phyloP scores from a whole-genome alignment of 2,888 invertebrate genomes.

The Tuta absoluta region DNA sequence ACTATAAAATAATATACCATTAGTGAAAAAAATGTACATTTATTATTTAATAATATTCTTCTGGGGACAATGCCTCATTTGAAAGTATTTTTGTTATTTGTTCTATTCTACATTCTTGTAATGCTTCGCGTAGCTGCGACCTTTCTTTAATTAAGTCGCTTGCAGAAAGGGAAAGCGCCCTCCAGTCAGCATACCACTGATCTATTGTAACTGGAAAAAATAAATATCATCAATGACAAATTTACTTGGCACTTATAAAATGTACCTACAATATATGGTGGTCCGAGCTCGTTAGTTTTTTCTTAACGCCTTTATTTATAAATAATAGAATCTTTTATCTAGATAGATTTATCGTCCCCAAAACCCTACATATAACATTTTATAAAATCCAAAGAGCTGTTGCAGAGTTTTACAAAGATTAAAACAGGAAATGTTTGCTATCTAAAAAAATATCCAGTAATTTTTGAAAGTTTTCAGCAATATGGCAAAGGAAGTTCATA shows the following conservation, averaged over 20 bases:
- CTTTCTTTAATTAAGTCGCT: constrained; percentile 47
- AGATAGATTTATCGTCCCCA: too few relatives aligned
- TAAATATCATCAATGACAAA: constrained; percentile 25
- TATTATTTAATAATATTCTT: constrained; percentile 26
- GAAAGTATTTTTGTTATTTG: constrained; percentile 51
- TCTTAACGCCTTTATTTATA: too few relatives aligned
- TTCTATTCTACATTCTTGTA: constrained; percentile 52
- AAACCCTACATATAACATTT: too few relatives aligned
- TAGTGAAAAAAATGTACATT: not conserved
- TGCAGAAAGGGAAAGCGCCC: constrained; percentile 49
- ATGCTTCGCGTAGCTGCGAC: constrained; percentile 46
- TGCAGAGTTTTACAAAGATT: too few relatives aligned
- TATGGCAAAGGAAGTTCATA: too few relatives aligned
- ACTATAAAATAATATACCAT: not conserved
- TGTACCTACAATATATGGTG: too few relatives aligned
- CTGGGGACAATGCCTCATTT: constrained; percentile 36
- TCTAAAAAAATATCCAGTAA: too few relatives aligned
- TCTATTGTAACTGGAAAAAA: constrained; percentile 56
- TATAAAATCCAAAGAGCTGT: too few relatives aligned
- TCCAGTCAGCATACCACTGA: constrained; percentile 68
- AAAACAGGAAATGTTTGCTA: too few relatives aligned
- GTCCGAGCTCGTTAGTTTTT: too few relatives aligned
- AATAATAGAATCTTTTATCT: too few relatives aligned
- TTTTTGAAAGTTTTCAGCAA: too few relatives aligned
- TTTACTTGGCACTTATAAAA: not conserved